Conservation (phyloP, 2,888 invertebrate genomes). For the Cotesia congregata region DNA sequence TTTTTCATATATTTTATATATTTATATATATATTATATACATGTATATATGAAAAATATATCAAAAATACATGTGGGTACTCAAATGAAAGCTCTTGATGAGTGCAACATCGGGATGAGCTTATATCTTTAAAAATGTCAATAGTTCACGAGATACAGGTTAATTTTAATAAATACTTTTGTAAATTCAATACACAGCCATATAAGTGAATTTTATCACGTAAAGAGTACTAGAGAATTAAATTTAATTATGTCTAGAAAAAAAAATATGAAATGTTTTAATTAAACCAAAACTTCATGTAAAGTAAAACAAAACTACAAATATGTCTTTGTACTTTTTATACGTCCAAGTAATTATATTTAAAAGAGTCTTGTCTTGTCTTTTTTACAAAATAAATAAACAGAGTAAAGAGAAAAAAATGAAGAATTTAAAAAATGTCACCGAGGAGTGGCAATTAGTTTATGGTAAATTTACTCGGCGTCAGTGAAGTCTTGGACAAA, state of each 20-base stretch:
- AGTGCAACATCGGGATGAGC: no score
- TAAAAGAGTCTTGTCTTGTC: not conserved
- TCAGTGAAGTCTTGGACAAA: constrained; percentile 38
- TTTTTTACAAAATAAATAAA: not conserved
- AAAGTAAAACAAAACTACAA: not conserved
- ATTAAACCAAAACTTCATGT: not conserved
- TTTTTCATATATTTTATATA: no score
- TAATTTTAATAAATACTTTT: no score
- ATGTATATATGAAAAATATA: no score
- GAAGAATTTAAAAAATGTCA: not conserved
- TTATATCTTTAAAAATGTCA: no score
- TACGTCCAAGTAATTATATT: not conserved
- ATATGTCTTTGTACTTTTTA: not conserved
- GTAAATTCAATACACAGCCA: no score
- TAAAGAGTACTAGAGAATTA: no score
- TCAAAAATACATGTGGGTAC: no score
- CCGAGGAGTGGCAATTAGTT: constrained; percentile 25
- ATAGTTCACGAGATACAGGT: no score
- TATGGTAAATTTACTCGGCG: constrained; percentile 35
- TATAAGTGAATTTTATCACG: no score
- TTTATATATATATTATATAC: no score
- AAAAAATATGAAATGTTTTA: not conserved
- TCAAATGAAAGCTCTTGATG: no score
- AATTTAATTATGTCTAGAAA: not conserved
- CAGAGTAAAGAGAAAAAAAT: not conserved